Base-by-base conservation (phyloP, 2,797 vertebrate species). In the Rhabdophis nuchalis region DNA sequence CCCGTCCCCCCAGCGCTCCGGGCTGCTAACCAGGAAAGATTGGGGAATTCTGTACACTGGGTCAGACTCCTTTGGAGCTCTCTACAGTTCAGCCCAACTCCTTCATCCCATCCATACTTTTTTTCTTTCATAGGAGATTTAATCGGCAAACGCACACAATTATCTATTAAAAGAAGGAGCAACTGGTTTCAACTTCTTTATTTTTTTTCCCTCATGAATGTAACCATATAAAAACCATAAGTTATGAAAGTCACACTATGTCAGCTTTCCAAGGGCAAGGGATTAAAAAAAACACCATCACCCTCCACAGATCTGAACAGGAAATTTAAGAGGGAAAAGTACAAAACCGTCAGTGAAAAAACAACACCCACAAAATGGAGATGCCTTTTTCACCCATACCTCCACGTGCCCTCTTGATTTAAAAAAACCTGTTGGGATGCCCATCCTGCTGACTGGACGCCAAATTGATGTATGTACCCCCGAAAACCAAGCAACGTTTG, bases 181-280 rank as follows among this genome's bases (percentile, higher is more conserved):
- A 12, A 32, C 4, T 88, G 50, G 86, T 93, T 92, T 91, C 89
- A 90, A 93, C 86, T 72, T 90, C 92, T 93, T 93, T 93, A 89
- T 92, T 92, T 94, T 95, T 94, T 94, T 95, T 96, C 97, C 97
- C 95, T 97, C 96, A 94, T 96, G 96, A 97, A 97, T 96, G 96
- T 95, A 96, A 97, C 97, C 97, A 97, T 97, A 97, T 97, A 95
- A 97, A 97, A 97, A 97, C 97, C 97, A 97, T 97, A 97, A 97
- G 95, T 97, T 97, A 97, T 97, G 97, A 97, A 97, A 97, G 95
- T 97, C 96, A 97, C 94, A 52, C 96, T 94, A 97, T 96, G 93
- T 91, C 91, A 94, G 89, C 92, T 86, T 92, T 91, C 85, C 56
- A 91, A 64, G 87, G 88, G 85, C 87, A 88, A 77, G 52, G 88